Evolutionary conservation across 1,140 invertebrate species (phyloP).

Genomic region (Philotrypesis tridentata): DNA sequence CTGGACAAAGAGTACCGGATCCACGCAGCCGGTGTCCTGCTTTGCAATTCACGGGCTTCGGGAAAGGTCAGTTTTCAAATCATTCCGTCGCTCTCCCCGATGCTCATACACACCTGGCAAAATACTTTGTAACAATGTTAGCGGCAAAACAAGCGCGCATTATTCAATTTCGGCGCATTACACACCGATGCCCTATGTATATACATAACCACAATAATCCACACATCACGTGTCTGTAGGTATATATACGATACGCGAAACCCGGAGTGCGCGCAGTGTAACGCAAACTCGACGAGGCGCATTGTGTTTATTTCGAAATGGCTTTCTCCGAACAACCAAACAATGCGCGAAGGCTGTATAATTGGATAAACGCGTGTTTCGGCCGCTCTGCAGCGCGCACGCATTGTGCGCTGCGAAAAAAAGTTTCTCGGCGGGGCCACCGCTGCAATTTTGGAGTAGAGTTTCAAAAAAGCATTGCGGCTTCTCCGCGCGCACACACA

Average conservation of each 20-base stretch:
- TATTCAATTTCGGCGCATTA: background rate
- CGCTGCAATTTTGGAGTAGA: background rate
- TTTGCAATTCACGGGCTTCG: constrained; percentile 78
- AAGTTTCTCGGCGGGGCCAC: background rate
- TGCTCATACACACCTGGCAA: no score
- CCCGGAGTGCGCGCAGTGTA: background rate
- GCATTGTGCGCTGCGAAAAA: background rate
- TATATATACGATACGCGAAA: no score
- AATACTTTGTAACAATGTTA: no score
- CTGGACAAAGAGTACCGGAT: constrained; percentile 82
- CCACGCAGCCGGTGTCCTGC: constrained; percentile 80
- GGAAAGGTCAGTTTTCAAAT: constrained; percentile 77
- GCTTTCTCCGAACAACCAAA: background rate
- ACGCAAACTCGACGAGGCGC: background rate
- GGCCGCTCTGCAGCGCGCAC: no score
- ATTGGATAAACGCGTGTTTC: background rate
- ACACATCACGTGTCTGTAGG: no score
- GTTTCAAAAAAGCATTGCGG: background rate
- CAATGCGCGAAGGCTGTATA: background rate
- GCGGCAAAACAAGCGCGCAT: no score
- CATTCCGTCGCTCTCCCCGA: no score
- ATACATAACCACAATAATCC: background rate
- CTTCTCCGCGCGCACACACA: no score
- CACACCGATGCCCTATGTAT: background rate
- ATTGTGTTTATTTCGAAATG: background rate